phyloP scores from a whole-genome alignment of 2,797 vertebrate species.

The Rhabdomys pumilio region DNA sequence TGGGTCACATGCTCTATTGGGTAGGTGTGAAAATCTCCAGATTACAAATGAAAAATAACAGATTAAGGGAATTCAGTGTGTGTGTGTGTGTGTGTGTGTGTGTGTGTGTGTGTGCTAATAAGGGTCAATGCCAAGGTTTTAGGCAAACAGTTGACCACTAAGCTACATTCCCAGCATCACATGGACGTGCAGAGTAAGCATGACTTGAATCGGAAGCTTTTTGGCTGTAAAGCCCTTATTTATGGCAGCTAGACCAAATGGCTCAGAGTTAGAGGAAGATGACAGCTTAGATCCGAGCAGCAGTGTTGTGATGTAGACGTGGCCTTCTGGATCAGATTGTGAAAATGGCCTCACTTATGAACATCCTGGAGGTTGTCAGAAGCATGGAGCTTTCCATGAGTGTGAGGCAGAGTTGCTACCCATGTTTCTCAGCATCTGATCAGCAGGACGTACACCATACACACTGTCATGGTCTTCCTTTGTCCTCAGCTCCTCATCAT shows the following conservation, averaged over 20 bases:
- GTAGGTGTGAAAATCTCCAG: background rate
- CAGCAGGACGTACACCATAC: background rate
- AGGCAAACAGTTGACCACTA: background rate
- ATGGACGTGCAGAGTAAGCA: background rate
- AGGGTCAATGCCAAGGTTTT: background rate
- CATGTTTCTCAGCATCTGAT: background rate
- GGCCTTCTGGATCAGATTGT: background rate
- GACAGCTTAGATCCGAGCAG: background rate
- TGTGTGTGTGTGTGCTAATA: background rate
- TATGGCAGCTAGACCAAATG: background rate
- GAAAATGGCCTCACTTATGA: background rate
- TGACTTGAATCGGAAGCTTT: background rate
- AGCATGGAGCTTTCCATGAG: background rate
- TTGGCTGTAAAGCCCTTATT: background rate
- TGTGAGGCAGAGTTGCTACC: no score
- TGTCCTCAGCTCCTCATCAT: background rate
- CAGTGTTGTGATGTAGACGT: no score
- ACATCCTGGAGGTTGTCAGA: background rate
- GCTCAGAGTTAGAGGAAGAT: background rate
- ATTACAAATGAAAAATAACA: background rate
- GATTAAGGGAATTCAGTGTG: background rate
- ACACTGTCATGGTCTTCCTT: background rate
- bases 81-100: background rate
- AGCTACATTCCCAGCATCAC: background rate
- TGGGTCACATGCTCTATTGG: background rate